Percentiles rank a stretch among this genome's conserved stretches.
Evolutionary conservation across 2,797 vertebrate species (phyloP).

Genomic region (Acanthurus leucopareius): DNA sequence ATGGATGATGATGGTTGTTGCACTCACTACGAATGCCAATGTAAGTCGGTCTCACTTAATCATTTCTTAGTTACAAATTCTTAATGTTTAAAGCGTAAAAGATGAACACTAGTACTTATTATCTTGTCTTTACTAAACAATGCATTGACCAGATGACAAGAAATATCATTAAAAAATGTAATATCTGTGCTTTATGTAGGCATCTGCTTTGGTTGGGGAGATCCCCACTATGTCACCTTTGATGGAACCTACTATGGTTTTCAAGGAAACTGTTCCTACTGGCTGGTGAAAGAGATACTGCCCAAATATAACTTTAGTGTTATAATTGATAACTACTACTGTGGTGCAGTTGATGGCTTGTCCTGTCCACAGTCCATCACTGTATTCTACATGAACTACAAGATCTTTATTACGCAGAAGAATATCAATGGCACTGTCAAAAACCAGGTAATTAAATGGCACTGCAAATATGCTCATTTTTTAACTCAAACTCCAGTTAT

Average conservation of each 20-base stretch:
- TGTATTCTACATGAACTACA: conserved; percentile 86
- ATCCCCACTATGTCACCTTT: conserved; percentile 91
- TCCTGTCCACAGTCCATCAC: conserved; percentile 85
- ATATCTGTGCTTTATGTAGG: conserved; percentile 76
- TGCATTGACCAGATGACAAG: neutral
- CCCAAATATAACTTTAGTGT: conserved; percentile 84
- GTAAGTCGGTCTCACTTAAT: conserved; percentile 55
- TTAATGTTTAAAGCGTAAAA: neutral
- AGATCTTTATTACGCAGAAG: conserved; percentile 85
- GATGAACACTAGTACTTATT: neutral
- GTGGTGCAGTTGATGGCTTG: conserved; percentile 61
- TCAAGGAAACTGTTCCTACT: conserved; percentile 92
- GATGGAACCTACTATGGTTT: conserved; percentile 92
- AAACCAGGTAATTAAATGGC: conserved; percentile 72
- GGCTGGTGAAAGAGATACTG: conserved; percentile 89
- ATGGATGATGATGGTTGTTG: conserved; percentile 86
- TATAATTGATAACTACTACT: conserved; percentile 89
- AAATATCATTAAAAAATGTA: neutral
- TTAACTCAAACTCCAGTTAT: neutral
- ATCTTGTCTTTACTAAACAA: neutral
- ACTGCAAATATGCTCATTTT: neutral
- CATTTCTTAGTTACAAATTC: neutral
- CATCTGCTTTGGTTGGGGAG: conserved; percentile 91
- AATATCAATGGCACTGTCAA: conserved; percentile 47
- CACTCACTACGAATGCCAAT: conserved; percentile 85